Percentiles rank a stretch among this genome's conserved stretches.
These are phyloP conservation scores for Venustoraphidia nigricollis DNA, from an alignment of 2,888 invertebrate genomes.

Conservation along the genomic window DNA sequence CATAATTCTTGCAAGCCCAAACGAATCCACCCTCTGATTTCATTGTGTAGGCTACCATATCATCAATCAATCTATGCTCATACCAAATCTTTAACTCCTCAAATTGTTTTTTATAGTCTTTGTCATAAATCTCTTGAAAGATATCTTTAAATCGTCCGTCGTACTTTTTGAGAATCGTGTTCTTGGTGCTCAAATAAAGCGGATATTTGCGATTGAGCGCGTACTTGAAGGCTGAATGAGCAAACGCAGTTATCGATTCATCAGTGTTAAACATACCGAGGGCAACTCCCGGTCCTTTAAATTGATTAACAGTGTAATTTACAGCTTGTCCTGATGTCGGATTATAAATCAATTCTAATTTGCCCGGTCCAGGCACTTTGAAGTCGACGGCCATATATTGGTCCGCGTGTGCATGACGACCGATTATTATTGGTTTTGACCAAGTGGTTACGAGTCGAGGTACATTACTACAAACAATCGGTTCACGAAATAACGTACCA, in stretches of 20 bases:
- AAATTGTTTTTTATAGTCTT: constrained; percentile 68
- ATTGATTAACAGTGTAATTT: constrained; percentile 66
- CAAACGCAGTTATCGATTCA: constrained; percentile 83
- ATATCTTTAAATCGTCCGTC: constrained; percentile 96
- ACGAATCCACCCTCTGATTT: constrained; percentile 98
- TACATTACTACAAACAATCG: constrained; percentile 84
- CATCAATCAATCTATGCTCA: constrained; percentile 95
- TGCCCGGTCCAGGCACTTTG: constrained; percentile 82
- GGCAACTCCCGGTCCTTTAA: constrained; percentile 78
- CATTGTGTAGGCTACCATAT: constrained; percentile 98
- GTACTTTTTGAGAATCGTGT: constrained; percentile 90
- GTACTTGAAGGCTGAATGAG: constrained; percentile 85
- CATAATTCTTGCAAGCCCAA: constrained; percentile 99
- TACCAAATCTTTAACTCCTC: constrained; percentile 90
- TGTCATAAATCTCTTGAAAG: constrained; percentile 87
- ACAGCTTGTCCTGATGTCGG: constrained; percentile 48
- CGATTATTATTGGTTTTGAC: constrained; percentile 95
- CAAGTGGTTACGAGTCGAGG: constrained; percentile 89
- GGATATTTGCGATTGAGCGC: constrained; percentile 77
- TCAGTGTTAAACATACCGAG: constrained; percentile 96
- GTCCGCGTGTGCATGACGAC: constrained; percentile 96
- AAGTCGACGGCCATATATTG: constrained; percentile 97
- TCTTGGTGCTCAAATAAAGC: constrained; percentile 89
- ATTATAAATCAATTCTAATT: constrained; percentile 69
- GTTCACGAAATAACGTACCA: constrained; percentile 67